These are phyloP conservation scores for Corynorhinus townsendii DNA, from an alignment of 2,113 vertebrate species.

Conservation along the genomic window DNA sequence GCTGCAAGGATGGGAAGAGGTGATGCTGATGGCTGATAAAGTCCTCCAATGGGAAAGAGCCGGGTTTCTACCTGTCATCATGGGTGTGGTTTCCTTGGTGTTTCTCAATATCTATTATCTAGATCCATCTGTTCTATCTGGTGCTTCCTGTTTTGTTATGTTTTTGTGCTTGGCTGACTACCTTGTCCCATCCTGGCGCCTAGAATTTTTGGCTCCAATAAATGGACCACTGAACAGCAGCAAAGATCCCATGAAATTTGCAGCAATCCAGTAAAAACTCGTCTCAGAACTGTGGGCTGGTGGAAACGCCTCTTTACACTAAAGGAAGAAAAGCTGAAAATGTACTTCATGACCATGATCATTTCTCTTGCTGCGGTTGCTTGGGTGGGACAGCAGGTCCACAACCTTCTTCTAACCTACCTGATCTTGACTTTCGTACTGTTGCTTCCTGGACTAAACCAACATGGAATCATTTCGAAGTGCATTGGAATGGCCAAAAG, in stretches of 20 bases:
- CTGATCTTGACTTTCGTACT: constrained; percentile 93
- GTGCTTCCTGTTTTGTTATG: constrained; percentile 94
- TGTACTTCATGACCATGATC: constrained; percentile 97
- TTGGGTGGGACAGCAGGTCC: constrained; percentile 98
- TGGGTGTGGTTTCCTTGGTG: constrained; percentile 85
- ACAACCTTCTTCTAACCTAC: constrained; percentile 97
- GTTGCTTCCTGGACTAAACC: constrained; percentile 95
- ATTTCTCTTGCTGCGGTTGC: constrained; percentile 88
- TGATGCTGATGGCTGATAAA: constrained; percentile 92
- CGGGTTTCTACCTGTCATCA: constrained; percentile 92
- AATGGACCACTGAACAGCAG: constrained; percentile 98
- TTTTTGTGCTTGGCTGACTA: constrained; percentile 96
- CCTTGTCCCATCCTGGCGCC: constrained; percentile 96
- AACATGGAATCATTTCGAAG: constrained; percentile 92
- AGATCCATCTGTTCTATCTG: constrained; percentile 97
- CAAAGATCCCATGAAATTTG: constrained; percentile 98
- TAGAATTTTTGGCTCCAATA: constrained; percentile 95
- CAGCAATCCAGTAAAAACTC: constrained; percentile 91
- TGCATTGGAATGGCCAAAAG: constrained; percentile 95
- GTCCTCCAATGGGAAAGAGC: constrained; percentile 95
- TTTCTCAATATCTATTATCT: constrained; percentile 94
- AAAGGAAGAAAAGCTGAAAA: constrained; percentile 97
- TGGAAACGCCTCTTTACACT: constrained; percentile 92
- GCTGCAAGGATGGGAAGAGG: constrained; percentile 97
- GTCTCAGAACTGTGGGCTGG: constrained; percentile 91